Conservation (phyloP, 2,797 vertebrate genomes). For the Gallinago solitaria region DNA sequence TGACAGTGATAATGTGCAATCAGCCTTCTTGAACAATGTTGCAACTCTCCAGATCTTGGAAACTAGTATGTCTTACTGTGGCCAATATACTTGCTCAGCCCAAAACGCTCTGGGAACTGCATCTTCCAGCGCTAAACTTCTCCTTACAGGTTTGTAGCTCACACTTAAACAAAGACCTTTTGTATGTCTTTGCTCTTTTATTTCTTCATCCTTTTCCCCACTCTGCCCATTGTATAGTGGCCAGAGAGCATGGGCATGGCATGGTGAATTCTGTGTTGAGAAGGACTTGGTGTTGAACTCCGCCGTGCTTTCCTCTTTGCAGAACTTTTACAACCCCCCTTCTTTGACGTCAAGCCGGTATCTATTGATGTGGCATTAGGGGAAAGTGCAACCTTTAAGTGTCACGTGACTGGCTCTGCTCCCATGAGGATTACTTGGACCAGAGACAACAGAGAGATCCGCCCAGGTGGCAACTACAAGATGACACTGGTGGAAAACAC, state of each 20-base stretch:
- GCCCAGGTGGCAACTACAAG: conserved; percentile 89
- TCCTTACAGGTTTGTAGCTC: conserved; percentile 87
- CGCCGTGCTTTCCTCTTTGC: conserved; percentile 71
- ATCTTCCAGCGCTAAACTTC: conserved; percentile 91
- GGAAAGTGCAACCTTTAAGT: conserved; percentile 88
- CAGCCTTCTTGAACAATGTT: conserved; percentile 88
- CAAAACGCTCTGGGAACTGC: conserved; percentile 90
- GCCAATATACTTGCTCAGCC: conserved; percentile 91
- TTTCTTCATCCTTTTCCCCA: neutral
- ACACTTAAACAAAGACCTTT: neutral
- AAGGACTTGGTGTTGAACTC: neutral
- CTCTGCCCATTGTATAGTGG: neutral
- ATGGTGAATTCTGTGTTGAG: neutral
- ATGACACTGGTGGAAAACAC: conserved; percentile 89
- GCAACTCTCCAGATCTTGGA: conserved; percentile 88
- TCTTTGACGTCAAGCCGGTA: conserved; percentile 88
- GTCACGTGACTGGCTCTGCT: conserved; percentile 89
- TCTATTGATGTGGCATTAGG: conserved; percentile 88
- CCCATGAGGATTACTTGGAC: conserved; percentile 93
- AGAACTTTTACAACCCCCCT: conserved; percentile 92
- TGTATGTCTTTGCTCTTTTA: neutral
- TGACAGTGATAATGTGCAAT: conserved; percentile 86
- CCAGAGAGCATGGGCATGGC: neutral
- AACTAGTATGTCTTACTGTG: conserved; percentile 83
- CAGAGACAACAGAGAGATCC: conserved; percentile 88